A percentile compares a stretch with the other conserved stretches of the same genome.
Evolutionary conservation across 2,797 vertebrate species (phyloP).

Genomic region (Melanotaenia pygmaea): DNA sequence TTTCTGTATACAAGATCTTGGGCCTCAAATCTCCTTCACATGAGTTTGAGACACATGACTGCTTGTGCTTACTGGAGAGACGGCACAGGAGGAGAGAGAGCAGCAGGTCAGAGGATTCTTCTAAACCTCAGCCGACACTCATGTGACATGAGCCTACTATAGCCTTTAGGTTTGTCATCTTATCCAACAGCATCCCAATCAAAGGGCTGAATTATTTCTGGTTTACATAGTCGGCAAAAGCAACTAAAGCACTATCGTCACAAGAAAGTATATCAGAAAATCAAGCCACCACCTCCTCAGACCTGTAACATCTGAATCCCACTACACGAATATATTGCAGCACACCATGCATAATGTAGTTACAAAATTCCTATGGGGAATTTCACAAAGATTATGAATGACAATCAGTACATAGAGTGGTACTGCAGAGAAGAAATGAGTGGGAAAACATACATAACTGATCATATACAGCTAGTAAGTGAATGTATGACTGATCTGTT

Average conservation of each 20-base stretch:
- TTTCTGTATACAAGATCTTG: slow-evolving; percentile 63
- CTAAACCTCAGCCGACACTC: slow-evolving; percentile 77
- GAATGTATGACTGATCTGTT: background rate
- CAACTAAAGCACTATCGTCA: background rate
- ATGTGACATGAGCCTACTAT: slow-evolving; percentile 68
- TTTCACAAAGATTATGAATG: background rate
- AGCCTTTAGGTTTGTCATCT: slow-evolving; percentile 53
- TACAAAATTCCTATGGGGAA: background rate
- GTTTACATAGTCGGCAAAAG: background rate
- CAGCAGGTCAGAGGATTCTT: slow-evolving; percentile 73
- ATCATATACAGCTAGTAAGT: background rate
- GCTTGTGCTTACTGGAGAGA: slow-evolving; percentile 58
- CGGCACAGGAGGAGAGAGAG: slow-evolving; percentile 63
- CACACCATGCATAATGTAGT: background rate
- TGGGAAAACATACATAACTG: background rate
- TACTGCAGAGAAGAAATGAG: background rate
- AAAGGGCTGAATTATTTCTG: slow-evolving; percentile 34
- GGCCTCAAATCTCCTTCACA: slow-evolving; percentile 83
- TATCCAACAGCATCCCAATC: slow-evolving; percentile 17
- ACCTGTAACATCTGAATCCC: background rate
- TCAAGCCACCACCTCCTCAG: background rate
- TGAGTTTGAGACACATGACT: slow-evolving; percentile 82
- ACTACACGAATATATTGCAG: background rate
- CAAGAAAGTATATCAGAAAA: background rate
- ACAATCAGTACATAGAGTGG: background rate